phyloP scores from a whole-genome alignment of 2,888 invertebrate species.

The Euspilapteryx auroguttella region DNA sequence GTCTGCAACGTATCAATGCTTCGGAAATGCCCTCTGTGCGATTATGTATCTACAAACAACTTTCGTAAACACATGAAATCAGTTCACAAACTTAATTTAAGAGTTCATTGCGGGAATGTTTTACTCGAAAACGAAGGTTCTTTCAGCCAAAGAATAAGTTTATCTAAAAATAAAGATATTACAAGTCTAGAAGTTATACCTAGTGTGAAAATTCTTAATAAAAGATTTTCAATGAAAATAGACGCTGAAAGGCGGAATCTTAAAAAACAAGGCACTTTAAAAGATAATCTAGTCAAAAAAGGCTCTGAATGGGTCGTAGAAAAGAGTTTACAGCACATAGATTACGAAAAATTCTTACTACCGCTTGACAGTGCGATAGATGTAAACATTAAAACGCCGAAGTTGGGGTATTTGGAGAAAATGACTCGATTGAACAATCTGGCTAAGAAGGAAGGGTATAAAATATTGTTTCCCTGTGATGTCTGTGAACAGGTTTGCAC shows the following conservation, averaged over 20 bases:
- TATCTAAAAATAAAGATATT: conserved; percentile 10
- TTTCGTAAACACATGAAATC: conserved; percentile 18
- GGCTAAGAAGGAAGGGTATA: conserved; percentile 19
- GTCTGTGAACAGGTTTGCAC: conserved; percentile 33
- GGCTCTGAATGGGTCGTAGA: conserved; percentile 30
- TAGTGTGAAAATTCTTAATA: conserved; percentile 28
- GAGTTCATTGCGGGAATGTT: conserved; percentile 13
- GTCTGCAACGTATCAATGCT: conserved; percentile 23
- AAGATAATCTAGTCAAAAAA: conserved; percentile 26
- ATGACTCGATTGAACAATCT: conserved; percentile 20
- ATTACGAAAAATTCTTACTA: conserved; percentile 16
- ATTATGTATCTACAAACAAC: conserved; percentile 17
- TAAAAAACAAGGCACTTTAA: conserved; percentile 17
- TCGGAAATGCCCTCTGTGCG: conserved; percentile 35
- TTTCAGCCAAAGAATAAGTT: background rate
- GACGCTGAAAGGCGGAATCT: conserved; percentile 20
- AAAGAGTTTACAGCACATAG: no score
- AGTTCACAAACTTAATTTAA: conserved; percentile 17
- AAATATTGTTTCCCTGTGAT: conserved; percentile 34
- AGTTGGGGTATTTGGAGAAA: conserved; percentile 20
- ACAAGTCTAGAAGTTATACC: conserved; percentile 31
- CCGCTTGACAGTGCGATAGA: conserved; percentile 12
- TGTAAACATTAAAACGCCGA: no score
- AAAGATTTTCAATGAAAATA: conserved; percentile 19
- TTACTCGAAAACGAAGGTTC: background rate